These are phyloP conservation scores for Acanthosepion pharaonis DNA, from an alignment of 2,888 invertebrate species.

Conservation along the genomic window DNA sequence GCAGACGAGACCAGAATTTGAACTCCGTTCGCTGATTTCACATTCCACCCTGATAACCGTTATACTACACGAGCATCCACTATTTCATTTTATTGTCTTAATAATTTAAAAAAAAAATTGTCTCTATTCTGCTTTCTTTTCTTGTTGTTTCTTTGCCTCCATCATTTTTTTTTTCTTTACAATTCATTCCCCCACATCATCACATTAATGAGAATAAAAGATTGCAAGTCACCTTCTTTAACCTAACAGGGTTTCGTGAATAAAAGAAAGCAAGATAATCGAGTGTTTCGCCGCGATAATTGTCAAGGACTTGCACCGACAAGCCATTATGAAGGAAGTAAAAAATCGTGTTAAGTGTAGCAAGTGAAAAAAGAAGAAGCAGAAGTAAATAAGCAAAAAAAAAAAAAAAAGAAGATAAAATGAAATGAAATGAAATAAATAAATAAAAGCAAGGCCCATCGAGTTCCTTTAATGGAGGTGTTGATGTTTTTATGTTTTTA, in stretches of 20 bases:
- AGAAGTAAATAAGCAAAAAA: neutral
- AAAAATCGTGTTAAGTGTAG: neutral
- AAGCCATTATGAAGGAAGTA: slow-evolving; percentile 1
- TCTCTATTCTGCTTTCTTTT: neutral
- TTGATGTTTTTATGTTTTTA: neutral
- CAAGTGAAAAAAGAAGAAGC: neutral
- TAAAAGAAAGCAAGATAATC: neutral
- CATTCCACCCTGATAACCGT: too few species aligned
- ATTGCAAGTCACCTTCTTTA: neutral
- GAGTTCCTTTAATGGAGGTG: slow-evolving; percentile 13
- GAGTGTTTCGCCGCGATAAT: neutral
- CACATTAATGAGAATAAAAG: slow-evolving; percentile 9
- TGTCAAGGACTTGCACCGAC: neutral
- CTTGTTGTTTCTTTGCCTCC: neutral
- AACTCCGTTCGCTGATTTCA: too few species aligned
- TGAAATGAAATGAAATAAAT: neutral
- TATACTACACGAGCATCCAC: too few species aligned
- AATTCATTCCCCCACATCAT: neutral
- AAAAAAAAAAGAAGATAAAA: neutral
- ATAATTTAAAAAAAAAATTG: too few species aligned
- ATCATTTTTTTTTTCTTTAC: neutral
- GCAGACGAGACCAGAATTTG: too few species aligned
- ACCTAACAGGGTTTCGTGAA: neutral
- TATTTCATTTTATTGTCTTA: too few species aligned
- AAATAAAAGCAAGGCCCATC: too few species aligned